Conservation (phyloP, 2,888 invertebrate species). For the Xylota sylvarum region DNA sequence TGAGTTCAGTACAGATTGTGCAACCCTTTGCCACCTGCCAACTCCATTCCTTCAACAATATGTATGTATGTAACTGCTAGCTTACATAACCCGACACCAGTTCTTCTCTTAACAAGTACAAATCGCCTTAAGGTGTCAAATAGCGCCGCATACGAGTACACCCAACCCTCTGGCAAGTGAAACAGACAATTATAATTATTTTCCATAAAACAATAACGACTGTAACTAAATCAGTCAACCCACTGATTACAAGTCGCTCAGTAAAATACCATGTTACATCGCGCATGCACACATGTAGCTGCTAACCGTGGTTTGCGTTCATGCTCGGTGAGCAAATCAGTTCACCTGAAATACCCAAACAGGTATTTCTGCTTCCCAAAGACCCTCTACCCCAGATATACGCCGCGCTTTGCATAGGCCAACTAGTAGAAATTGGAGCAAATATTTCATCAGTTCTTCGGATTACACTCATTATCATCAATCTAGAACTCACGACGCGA, state of each 20-base stretch:
- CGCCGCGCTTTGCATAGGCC: conserved; percentile 33
- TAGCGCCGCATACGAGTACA: conserved; percentile 21
- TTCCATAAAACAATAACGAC: conserved; percentile 59
- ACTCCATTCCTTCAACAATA: conserved; percentile 2
- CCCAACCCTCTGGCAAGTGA: conserved; percentile 16
- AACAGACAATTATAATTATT: conserved; percentile 38
- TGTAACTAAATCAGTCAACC: conserved; percentile 54
- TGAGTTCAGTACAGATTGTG: neutral
- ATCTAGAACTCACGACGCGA: conserved; percentile 55
- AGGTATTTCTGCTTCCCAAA: conserved; percentile 66
- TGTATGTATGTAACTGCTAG: neutral
- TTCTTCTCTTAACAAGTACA: conserved; percentile 68
- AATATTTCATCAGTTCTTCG: conserved; percentile 66
- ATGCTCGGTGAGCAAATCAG: conserved; percentile 66
- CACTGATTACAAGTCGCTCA: conserved; percentile 5
- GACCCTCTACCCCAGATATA: neutral
- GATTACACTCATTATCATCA: conserved; percentile 54
- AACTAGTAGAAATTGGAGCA: conserved; percentile 66
- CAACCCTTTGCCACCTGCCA: neutral
- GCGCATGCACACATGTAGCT: conserved; percentile 46
- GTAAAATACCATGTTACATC: conserved; percentile 35
- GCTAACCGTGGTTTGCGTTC: conserved; percentile 60
- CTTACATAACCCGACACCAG: conserved; percentile 48
- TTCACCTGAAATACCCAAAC: conserved; percentile 53
- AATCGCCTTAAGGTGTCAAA: conserved; percentile 63